Base-by-base conservation (phyloP, 1,140 invertebrate species). In the Dendrolimus kikuchii region DNA sequence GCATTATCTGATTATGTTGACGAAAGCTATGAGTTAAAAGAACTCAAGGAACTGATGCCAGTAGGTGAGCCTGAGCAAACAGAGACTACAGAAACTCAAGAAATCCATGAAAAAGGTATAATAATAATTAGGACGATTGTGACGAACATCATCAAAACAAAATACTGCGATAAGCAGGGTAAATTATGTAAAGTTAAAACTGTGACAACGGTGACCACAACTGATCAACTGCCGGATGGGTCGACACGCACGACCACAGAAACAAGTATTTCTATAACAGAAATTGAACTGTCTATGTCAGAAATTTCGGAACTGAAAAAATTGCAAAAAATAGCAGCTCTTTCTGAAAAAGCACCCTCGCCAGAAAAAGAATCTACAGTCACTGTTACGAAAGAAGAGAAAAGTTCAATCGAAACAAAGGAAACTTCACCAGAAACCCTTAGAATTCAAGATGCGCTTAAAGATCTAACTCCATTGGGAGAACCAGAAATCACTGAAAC, bases 361-460 rank as follows among this genome's bases (percentile, higher is more conserved):
- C 43, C 43, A 7, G 43, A 44, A 43, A 39, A 39, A n/a, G 47
- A 49, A 9, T 5, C 4, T 5, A 10, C 40, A 38, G 6, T 40
- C 38, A 39, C 3, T 6, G 6, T 23, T 23, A 23, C 23, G 23
- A 23, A 23, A 23, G 23, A 23, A 23, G 23, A 23, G 23, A 23
- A 23, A 23, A 23, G 23, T 23, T 23, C 2, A 36, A 7, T 38
- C 40, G 7, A 49, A n/a, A n/a, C 37, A 40, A 43, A 40, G 47
- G 68, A 78, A 66, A 58, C 50, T 49, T 41, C 49, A 43, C 23
- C 51, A 10, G 55, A 59, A 46, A 60, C 43, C n/a, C 51, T 70
- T 5, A 76, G 64, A 54, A 67, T 68, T 38, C 62, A 75, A 50
- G 68, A 70, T 46, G 58, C 69, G 3, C 57, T 81, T 5, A 70